Percentiles rank a stretch among this genome's conserved stretches.
Conservation (phyloP, 2,888 invertebrate species). For the Erynnis tages region DNA sequence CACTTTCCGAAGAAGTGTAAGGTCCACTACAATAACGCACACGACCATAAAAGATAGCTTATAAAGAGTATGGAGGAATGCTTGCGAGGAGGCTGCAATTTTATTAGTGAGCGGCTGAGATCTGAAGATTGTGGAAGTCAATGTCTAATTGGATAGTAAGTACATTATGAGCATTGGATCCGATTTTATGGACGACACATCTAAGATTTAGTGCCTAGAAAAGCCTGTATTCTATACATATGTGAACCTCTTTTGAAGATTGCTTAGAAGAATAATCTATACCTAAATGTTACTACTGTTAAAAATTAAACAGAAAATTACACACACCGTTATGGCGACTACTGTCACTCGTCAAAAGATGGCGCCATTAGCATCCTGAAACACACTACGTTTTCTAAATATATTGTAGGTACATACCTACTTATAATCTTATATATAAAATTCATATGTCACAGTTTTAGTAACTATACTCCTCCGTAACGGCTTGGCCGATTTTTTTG, state of each 20-base stretch:
- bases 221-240: not conserved
- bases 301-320: no score
- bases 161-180: slow-evolving; percentile 8
- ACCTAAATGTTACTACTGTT: no score
- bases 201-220: not conserved
- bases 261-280: no score
- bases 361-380: no score
- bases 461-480: no score
- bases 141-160: slow-evolving; percentile 18
- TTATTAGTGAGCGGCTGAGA: slow-evolving; percentile 12
- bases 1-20: slow-evolving; percentile 22
- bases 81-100: slow-evolving; percentile 4
- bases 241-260: not conserved
- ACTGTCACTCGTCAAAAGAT: no score
- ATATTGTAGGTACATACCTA: no score
- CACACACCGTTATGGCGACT: no score
- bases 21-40: slow-evolving; percentile 17
- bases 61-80: slow-evolving; percentile 1
- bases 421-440: no score
- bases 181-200: slow-evolving; percentile 12
- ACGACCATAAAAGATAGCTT: slow-evolving; percentile 7
- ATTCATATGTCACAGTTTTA: no score
- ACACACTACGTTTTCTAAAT: no score
- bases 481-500: no score
- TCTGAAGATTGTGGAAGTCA: slow-evolving; percentile 11